Evolutionary conservation across 2,113 vertebrate genomes (phyloP).

Genomic region (Caretta caretta): DNA sequence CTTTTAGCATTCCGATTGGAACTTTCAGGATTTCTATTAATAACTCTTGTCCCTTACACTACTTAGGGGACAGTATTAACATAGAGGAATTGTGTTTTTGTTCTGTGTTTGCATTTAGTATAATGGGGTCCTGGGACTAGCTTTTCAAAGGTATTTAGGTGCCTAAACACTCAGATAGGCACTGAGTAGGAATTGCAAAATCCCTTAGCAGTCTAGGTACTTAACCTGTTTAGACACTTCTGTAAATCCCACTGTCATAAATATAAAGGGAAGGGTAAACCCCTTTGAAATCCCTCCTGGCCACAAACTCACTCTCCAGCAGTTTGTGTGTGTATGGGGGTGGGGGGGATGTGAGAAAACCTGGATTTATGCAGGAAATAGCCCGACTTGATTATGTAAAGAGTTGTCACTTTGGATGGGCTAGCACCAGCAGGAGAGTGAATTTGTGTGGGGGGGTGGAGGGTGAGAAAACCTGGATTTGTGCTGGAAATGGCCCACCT

Average conservation of each 20-base stretch:
- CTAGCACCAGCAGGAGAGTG: too few relatives aligned
- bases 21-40: not conserved
- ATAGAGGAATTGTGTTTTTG: not conserved
- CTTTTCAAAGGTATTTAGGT: constrained; percentile 30
- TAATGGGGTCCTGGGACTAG: not conserved
- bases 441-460: too few relatives aligned
- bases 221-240: not conserved
- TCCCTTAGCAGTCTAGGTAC: not conserved
- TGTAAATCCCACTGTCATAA: not conserved
- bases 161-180: not conserved
- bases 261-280: too few relatives aligned
- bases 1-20: constrained; percentile 34
- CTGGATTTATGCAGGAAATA: too few relatives aligned
- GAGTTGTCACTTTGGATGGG: too few relatives aligned
- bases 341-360: too few relatives aligned
- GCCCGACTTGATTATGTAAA: too few relatives aligned
- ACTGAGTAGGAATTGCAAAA: not conserved
- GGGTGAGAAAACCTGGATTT: too few relatives aligned
- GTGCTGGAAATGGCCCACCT: too few relatives aligned
- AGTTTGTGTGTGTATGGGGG: too few relatives aligned
- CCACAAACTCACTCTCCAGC: too few relatives aligned
- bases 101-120: not conserved
- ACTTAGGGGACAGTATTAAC: not conserved
- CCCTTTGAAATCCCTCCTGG: too few relatives aligned
- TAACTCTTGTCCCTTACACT: not conserved